Evolutionary conservation across 2,797 vertebrate genomes (phyloP).

Genomic region (Alfaro cultratus): DNA sequence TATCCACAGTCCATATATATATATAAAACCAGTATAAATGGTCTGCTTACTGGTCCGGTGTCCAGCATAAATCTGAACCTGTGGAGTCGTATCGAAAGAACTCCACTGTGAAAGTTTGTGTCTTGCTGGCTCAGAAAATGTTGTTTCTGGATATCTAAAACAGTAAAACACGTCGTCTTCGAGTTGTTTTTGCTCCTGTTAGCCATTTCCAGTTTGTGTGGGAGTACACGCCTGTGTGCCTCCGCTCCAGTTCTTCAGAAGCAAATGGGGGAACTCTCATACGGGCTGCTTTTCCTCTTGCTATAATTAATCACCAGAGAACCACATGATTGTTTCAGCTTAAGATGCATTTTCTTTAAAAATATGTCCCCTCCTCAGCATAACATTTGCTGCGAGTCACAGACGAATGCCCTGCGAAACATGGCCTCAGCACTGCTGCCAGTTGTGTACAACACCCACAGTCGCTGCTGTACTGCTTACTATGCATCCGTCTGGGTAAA

Average conservation of each 20-base stretch:
- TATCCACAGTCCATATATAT: conserved; percentile 52
- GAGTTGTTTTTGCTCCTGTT: conserved; percentile 39
- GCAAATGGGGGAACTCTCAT: conserved; percentile 29
- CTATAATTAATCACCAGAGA: conserved; percentile 67
- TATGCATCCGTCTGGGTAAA: conserved; percentile 53
- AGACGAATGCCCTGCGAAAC: conserved; percentile 54
- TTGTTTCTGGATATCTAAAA: conserved; percentile 23
- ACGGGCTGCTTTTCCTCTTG: conserved; percentile 46
- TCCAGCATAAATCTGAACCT: conserved; percentile 53
- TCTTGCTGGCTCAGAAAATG: conserved; percentile 21
- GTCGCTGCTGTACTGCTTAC: conserved; percentile 44
- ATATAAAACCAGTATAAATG: conserved; percentile 51
- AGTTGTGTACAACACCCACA: conserved; percentile 46
- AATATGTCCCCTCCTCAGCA: conserved; percentile 31
- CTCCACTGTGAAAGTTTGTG: conserved; percentile 38
- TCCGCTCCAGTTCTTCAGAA: conserved; percentile 31
- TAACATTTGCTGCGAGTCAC: conserved; percentile 49
- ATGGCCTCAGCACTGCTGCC: conserved; percentile 45
- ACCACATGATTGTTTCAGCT: conserved; percentile 51
- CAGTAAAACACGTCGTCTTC: conserved; percentile 15
- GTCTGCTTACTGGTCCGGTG: conserved; percentile 53
- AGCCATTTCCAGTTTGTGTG: conserved; percentile 41
- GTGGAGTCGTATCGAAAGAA: conserved; percentile 39
- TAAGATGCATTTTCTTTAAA: conserved; percentile 35
- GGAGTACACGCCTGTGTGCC: conserved; percentile 13